Evolutionary conservation across 2,797 vertebrate species (phyloP).

Genomic region (Anniella stebbinsi): DNA sequence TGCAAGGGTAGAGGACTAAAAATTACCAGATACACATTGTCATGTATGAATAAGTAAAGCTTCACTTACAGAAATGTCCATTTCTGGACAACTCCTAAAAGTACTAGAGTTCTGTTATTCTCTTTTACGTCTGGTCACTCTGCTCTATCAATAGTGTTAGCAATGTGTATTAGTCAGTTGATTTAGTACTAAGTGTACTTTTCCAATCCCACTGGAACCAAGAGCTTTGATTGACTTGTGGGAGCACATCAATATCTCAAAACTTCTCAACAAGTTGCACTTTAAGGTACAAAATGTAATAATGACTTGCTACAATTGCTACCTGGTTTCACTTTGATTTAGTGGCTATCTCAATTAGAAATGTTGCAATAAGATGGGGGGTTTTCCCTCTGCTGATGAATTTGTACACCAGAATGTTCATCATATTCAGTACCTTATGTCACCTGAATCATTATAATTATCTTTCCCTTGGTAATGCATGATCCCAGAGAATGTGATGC

Average conservation of each 20-base stretch:
- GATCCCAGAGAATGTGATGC: conserved; percentile 48
- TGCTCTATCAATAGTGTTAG: background rate
- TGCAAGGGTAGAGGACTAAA: background rate
- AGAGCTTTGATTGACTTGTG: conserved; percentile 15
- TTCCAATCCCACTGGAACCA: background rate
- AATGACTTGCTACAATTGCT: conserved; percentile 43
- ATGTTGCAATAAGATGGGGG: conserved; percentile 53
- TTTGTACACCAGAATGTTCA: conserved; percentile 69
- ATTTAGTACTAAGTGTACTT: conserved; percentile 13
- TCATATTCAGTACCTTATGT: conserved; percentile 71
- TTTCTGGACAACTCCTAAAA: background rate
- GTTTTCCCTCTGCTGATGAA: conserved; percentile 66
- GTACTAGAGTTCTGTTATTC: background rate
- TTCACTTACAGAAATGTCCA: background rate
- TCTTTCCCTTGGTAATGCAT: conserved; percentile 67
- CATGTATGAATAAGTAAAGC: background rate
- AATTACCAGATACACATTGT: background rate
- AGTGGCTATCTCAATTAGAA: conserved; percentile 63
- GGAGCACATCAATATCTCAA: conserved; percentile 6
- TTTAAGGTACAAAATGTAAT: conserved; percentile 50
- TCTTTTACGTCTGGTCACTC: background rate
- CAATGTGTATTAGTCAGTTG: conserved; percentile 10
- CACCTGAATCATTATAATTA: conserved; percentile 73
- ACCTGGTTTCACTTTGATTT: conserved; percentile 65
- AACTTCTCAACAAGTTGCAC: conserved; percentile 10